Conservation (phyloP, 2,113 vertebrate species). For the Lophura nycthemera region DNA sequence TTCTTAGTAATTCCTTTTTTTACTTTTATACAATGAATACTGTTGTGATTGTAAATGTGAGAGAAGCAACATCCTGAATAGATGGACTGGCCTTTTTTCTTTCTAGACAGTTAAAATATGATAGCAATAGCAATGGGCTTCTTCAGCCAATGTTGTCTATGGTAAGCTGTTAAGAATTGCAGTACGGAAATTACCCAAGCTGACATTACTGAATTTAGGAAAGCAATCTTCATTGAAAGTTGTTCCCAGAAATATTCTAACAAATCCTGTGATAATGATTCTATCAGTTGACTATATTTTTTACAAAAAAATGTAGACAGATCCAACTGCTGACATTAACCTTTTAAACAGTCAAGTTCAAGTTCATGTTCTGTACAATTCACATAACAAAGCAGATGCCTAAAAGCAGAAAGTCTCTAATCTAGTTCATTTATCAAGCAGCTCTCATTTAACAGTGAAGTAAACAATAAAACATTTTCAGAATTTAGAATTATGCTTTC, state of each 20-base stretch:
- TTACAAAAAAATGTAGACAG: neutral
- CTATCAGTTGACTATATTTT: neutral
- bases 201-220: neutral
- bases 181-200: neutral
- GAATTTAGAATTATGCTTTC: conserved; percentile 31
- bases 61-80: neutral
- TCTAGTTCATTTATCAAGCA: neutral
- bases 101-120: neutral
- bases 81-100: neutral
- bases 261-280: neutral
- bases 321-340: neutral
- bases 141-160: neutral
- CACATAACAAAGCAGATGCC: neutral
- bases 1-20: neutral
- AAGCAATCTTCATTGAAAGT: neutral
- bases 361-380: neutral
- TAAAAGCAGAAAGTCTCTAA: neutral
- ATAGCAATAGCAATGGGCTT: neutral
- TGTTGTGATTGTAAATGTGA: neutral
- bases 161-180: neutral
- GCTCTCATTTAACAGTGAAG: neutral
- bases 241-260: neutral
- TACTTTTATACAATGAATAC: neutral
- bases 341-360: neutral
- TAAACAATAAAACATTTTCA: neutral